Conservation (phyloP, 2,113 vertebrate genomes). For the western clawed frog (Xenopus tropicalis) region UCB_Xtro_10.0 CM004447.2:75962501-75963000, state of each 20-base stretch:
- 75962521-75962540: neutral
- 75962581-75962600: neutral
- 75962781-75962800: constrained; percentile 15
- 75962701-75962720: neutral
- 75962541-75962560: neutral
- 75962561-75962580: neutral
- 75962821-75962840: neutral
- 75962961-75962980: too few relatives aligned
- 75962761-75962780: constrained; percentile 6
- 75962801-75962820: constrained; percentile 11
- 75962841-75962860: too few relatives aligned
- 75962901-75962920: too few relatives aligned
- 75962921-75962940: too few relatives aligned
- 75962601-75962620: too few relatives aligned
- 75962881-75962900: too few relatives aligned
- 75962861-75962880: too few relatives aligned
- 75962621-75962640: neutral
- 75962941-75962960: too few relatives aligned
- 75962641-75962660: neutral
- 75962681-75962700: neutral
- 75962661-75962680: neutral
- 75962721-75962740: constrained; percentile 25
- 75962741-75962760: constrained; percentile 4
- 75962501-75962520: neutral
- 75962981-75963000: too few relatives aligned